Base-by-base conservation (phyloP, 1,140 invertebrate species). In the Drosophila varians region DNA sequence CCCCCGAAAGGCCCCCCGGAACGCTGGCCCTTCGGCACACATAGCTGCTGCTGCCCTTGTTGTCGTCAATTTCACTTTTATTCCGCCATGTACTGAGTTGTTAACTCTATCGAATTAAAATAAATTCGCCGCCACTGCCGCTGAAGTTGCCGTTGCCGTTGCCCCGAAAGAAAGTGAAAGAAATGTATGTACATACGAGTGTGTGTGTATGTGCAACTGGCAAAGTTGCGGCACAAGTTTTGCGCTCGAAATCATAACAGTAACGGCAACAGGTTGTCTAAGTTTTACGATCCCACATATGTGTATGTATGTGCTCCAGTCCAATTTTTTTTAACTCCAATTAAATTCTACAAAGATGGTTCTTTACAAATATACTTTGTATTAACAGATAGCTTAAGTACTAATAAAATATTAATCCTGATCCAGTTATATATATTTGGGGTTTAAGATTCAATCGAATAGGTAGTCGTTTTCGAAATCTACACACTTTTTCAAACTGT, bases 51-150 rank as follows among this genome's bases (percentile, higher is more conserved):
- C 61, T 76, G 82, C 66, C 72, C 80, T 80, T 80, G 76, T 79
- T 70, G 61, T 62, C 56, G 68, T 77, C 56, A 40, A 78, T 79
- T 86, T 83, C 79, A 68, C 79, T 76, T 84, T 83, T 84, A 47
- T 74, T 58, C 68, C 58, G 52, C 56, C 66, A 55, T 65, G 48
- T 45, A 46, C 42, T 68, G 55, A 52, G 65, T 62, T 74, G 77
- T 74, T 75, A 84, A 76, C 64, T 73, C 77, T 48, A 84, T 84
- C 61, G 62, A 84, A 86, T 84, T 80, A 84, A 84, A 69, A 38
- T 61, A 79, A 55, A 65, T 56, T 43, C 42, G n/a, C 34, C 42
- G 31, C 55, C 45, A n/a, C 55, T 36, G n/a, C 34, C 42, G 31
- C 55, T 31, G 8, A 45, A 21, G 42, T 7, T 46, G 54, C 42